Evolutionary conservation across 2,113 vertebrate genomes (phyloP), one percentile per base, ranked within the genome.

Genomic region (Hippolais icterina): DNA sequence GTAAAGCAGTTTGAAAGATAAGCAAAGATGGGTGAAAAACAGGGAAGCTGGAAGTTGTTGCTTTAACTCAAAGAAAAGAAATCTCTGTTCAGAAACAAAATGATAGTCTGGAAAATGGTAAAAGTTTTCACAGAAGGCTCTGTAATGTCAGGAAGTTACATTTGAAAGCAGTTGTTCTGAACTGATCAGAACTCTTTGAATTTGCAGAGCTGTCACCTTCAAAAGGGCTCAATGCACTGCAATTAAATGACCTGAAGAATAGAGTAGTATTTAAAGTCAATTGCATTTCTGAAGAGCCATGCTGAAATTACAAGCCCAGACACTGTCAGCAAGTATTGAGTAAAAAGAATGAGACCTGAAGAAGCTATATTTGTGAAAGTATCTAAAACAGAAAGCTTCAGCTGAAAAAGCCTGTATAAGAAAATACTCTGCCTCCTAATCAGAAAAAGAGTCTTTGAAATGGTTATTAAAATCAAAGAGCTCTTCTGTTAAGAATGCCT

Each of bases 171-270:
- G 70, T 92, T 92, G 89, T 94, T 68, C 81, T 76, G 71, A 97
- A 94, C 83, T 87, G 94, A 96, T 95, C 79, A 92, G 75, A 90
- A 94, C 74, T 75, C 86, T 69, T 69, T 82, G 72, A 94, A 93
- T 96, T 94, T 95, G 83, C 88, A 85, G 52, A 94, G 82, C 63
- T 92, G 52, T 90, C 94, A 83, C 75, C 85, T 89, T 81, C 61
- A 61, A 65, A 86, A 95, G 47, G 90, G 76, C 64, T 93, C 69
- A 78, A 49, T 87, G 94, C 19, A 4, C 71, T 70, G 63, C 95
- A 97, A 97, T 97, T 88, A 97, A 97, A 97, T 97, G 80, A 94
- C 80, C 87, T 89, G 20, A 90, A 91, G 66, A 77, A 93, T 28
- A 78, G 69, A 89, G 69, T 60, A 87, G 86, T 87, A 84, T 92